These are phyloP conservation scores for Atractosteus spatula DNA, from an alignment of 2,113 vertebrate species.

Conservation along the genomic window DNA sequence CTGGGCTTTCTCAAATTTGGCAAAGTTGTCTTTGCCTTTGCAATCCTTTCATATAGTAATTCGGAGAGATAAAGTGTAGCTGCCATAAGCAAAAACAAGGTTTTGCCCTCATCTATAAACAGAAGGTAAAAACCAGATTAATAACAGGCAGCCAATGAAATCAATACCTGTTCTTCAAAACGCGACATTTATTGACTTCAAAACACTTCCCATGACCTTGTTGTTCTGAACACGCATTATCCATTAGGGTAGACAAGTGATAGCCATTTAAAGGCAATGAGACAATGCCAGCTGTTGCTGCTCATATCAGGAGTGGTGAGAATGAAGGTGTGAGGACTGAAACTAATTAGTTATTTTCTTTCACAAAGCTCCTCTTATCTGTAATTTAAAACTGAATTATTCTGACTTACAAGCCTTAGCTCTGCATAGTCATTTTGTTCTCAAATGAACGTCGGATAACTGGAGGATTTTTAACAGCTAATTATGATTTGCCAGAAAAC, in stretches of 20 bases:
- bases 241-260: conserved; percentile 34
- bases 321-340: conserved; percentile 10
- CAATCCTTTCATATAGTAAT: too few species aligned
- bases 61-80: too few species aligned
- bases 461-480: too few species aligned
- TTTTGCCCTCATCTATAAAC: too few species aligned
- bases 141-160: conserved; percentile 13
- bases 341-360: background rate
- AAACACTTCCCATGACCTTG: conserved; percentile 11
- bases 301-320: conserved; percentile 1
- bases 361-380: background rate
- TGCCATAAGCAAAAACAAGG: too few species aligned
- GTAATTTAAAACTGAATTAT: background rate
- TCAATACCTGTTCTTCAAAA: conserved; percentile 14
- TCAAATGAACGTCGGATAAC: too few species aligned
- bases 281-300: background rate
- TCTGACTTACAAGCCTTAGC: background rate
- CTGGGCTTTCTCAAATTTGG: too few species aligned
- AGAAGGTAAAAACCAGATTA: too few species aligned
- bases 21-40: too few species aligned
- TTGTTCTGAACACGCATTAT: conserved; percentile 30
- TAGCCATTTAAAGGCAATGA: conserved; percentile 10
- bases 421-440: background rate
- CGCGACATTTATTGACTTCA: background rate
- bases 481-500: too few species aligned